These are phyloP conservation scores for Borostomias antarcticus DNA, from an alignment of 2,797 vertebrate species.

Conservation along the genomic window DNA sequence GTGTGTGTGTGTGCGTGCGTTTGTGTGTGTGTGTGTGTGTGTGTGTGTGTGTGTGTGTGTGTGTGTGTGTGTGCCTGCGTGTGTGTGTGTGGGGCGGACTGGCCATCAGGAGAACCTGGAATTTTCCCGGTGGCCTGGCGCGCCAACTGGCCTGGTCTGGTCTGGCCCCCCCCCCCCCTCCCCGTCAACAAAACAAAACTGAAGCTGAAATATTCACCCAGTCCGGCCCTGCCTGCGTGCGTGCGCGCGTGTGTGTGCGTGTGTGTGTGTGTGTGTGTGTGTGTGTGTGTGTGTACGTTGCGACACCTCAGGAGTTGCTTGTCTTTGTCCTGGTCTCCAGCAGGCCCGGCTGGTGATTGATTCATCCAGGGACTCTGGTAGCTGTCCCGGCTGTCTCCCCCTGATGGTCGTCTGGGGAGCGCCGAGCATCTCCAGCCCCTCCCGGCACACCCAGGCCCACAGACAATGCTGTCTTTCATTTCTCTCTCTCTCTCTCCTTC, in stretches of 20 bases:
- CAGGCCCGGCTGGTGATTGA: conserved; percentile 35
- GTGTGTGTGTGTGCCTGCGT: no score
- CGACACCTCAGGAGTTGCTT: conserved; percentile 9
- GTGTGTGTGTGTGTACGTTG: background rate
- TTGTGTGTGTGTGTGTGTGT: no score
- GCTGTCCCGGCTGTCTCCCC: conserved; percentile 28
- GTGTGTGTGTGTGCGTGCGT: no score
- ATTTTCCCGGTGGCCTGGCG: no score
- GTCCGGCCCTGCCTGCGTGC: no score
- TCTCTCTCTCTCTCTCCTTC: background rate
- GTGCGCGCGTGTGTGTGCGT: background rate
- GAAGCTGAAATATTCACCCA: no score
- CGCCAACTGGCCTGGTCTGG: no score
- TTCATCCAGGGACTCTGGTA: conserved; percentile 40
- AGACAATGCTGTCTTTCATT: background rate
- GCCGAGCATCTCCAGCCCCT: conserved; percentile 29
- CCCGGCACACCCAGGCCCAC: background rate
- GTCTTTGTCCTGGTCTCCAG: conserved; percentile 12
- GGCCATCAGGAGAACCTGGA: no score
- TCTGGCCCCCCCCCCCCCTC: no score
- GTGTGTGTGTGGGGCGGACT: no score
- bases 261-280: background rate
- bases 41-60: no score
- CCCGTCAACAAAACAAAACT: no score
- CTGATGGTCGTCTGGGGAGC: conserved; percentile 42